phyloP scores from a whole-genome alignment of 2,888 invertebrate genomes.

The Metellina segmentata region DNA sequence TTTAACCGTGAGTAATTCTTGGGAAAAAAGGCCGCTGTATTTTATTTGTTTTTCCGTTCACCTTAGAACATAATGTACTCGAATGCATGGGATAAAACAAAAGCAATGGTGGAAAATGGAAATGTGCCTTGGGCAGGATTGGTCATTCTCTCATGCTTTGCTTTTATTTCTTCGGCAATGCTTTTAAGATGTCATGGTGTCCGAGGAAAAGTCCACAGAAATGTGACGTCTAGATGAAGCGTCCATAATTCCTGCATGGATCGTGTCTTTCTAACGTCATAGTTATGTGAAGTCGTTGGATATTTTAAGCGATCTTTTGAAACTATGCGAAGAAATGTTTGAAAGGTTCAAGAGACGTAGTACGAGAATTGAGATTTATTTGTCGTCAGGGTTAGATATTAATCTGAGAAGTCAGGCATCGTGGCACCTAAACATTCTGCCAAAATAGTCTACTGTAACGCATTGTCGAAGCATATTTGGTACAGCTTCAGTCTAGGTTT shows the following conservation, averaged over 20 bases:
- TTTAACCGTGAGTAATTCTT: slow-evolving; percentile 1
- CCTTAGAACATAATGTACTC: neutral
- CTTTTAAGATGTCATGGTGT: slow-evolving; percentile 61
- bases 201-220: neutral
- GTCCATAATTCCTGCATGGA: neutral
- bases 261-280: neutral
- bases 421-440: too few species aligned
- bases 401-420: too few species aligned
- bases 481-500: too few species aligned
- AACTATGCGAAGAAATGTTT: too few species aligned
- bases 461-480: too few species aligned
- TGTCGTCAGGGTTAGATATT: too few species aligned
- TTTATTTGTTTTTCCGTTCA: neutral
- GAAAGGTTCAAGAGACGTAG: too few species aligned
- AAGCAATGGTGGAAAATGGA: slow-evolving; percentile 21
- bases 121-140: slow-evolving; percentile 40
- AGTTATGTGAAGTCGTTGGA: too few species aligned
- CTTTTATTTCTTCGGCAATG: slow-evolving; percentile 17
- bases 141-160: slow-evolving; percentile 16
- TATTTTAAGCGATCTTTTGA: too few species aligned
- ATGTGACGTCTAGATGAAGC: slow-evolving; percentile 12
- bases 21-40: neutral
- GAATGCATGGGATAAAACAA: slow-evolving; percentile 28
- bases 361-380: too few species aligned
- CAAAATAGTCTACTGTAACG: too few species aligned